These are phyloP conservation scores for Silurus lanzhouensis DNA, from an alignment of 2,797 vertebrate genomes.

Conservation along the genomic window DNA sequence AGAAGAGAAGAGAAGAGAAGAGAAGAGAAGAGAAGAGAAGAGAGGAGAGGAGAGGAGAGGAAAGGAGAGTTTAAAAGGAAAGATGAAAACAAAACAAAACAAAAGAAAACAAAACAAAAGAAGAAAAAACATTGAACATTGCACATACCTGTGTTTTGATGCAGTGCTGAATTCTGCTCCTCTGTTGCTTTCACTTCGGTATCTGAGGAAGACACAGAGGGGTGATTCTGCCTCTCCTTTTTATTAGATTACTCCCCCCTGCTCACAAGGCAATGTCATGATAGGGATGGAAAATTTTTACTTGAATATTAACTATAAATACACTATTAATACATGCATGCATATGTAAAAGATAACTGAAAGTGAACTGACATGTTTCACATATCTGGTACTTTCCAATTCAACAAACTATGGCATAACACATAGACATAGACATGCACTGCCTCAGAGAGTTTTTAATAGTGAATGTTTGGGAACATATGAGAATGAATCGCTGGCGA, in stretches of 20 bases:
- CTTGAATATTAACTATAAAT: constrained; percentile 52
- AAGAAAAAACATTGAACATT: neutral
- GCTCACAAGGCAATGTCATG: constrained; percentile 37
- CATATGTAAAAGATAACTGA: neutral
- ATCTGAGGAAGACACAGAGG: constrained; percentile 24
- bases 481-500: neutral
- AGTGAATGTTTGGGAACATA: neutral
- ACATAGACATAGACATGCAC: neutral
- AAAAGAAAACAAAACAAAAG: no score
- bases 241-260: constrained; percentile 52
- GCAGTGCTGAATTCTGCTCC: neutral
- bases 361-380: neutral
- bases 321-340: neutral
- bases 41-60: neutral
- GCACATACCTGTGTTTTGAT: constrained; percentile 35
- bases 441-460: neutral
- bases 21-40: neutral
- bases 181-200: neutral
- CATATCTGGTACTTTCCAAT: neutral
- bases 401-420: neutral
- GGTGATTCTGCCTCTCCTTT: constrained; percentile 31
- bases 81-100: no score
- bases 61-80: no score
- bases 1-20: neutral
- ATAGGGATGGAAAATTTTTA: constrained; percentile 36